phyloP scores from a whole-genome alignment of 2,797 vertebrate genomes.

The Ceyx erithaca region DNA sequence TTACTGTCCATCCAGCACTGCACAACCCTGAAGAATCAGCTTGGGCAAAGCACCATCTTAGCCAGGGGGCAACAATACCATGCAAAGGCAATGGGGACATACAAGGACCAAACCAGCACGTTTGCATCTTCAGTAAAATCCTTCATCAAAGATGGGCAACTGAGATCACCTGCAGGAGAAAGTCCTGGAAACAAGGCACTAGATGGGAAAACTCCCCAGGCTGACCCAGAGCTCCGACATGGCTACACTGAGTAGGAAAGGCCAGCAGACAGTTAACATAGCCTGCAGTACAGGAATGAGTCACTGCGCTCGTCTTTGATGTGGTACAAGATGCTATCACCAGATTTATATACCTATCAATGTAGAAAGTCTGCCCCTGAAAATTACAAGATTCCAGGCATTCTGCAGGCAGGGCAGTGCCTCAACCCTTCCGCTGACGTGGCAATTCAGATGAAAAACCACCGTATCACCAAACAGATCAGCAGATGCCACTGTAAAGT shows the following conservation, averaged over 20 bases:
- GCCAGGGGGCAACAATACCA: background rate
- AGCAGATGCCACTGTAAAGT: slow-evolving; percentile 62
- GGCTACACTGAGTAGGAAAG: background rate
- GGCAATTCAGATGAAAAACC: slow-evolving; percentile 28
- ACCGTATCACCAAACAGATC: slow-evolving; percentile 42
- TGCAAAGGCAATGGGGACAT: background rate
- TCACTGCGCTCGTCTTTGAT: background rate
- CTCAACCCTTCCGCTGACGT: background rate
- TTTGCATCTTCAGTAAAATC: background rate
- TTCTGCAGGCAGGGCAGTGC: background rate
- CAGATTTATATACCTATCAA: slow-evolving; percentile 44
- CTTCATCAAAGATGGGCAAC: background rate
- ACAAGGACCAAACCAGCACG: background rate
- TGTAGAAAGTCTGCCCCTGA: background rate
- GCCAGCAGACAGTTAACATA: background rate
- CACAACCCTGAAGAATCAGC: background rate
- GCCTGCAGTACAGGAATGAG: slow-evolving; percentile 31
- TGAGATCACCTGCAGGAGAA: background rate
- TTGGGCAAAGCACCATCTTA: background rate
- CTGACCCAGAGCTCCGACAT: background rate
- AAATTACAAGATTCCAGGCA: slow-evolving; percentile 58
- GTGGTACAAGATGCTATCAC: slow-evolving; percentile 40
- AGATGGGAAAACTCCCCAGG: background rate
- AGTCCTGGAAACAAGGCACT: background rate
- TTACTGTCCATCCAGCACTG: background rate